Evolutionary conservation across 2,797 vertebrate genomes (phyloP), one percentile per base, ranked within the genome.

Genomic region (Rhynchotus rufescens): DNA sequence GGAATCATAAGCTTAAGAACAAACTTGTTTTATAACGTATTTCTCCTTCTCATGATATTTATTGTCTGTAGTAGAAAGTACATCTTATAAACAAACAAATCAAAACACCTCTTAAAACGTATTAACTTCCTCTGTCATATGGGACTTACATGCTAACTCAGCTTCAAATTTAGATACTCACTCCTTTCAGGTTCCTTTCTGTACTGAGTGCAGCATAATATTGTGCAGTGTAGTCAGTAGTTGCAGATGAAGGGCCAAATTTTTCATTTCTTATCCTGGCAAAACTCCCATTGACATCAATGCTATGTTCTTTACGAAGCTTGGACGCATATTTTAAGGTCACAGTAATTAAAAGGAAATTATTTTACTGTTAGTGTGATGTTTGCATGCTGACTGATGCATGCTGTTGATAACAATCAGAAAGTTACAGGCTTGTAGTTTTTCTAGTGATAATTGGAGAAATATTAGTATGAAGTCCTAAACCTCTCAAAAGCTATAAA

Each of bases 1-100:
- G 88, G 71, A 93, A 75, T 80, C 71, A 57, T 92, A 92, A 93
- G 80, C 89, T 92, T 93, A 94, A 77, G 56, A 94, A 89, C 92
- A 93, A 80, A 94, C 90, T 66, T 66, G 80, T 65, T 89, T 93
- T 92, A 88, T 90, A 93, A 88, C 80, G 42, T 89, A 59, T 86
- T 95, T 95, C 87, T 92, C 81, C 65, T 93, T 84, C 83, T 88
- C 54, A 9, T 92, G 86, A 81, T 92, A 61, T 77, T 89, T 92
- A 86, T 16, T 86, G 57, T 79, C 88, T 77, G 61, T 22, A 82
- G 84, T 52, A 92, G 80, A 92, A 91, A 94, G 32, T 21, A 51
- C 14, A 81, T 32, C 32, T 71, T 85, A 80, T 93, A 51, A 66
- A 79, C 51, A 36, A 40, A 80, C 59, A 82, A 80, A 12, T 0